Base-by-base conservation (phyloP, 1,140 invertebrate species). In the Brachionus sp. region DNA sequence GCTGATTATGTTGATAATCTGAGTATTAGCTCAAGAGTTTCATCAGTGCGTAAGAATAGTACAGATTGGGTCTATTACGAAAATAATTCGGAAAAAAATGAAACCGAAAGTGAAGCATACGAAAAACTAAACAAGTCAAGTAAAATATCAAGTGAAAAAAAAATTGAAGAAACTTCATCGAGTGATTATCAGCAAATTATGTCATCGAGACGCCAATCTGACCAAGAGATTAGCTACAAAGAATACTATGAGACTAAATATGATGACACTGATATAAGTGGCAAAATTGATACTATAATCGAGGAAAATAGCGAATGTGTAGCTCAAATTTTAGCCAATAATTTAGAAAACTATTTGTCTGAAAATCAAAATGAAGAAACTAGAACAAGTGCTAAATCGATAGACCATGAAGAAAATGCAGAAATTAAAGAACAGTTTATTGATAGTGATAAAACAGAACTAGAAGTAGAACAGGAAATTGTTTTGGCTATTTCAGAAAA, bases 101-200 rank as follows among this genome's bases (percentile, higher is more conserved):
- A 70, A n/a, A 70, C 29, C 3, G 66, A 70, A 19, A 70, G 66
- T 70, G 66, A 70, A 9, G 33, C 35, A 7, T 70, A 70, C n/a
- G 66, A 70, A 70, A 70, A 70, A 39, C 16, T 70, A 12, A n/a
- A 10, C 19, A 57, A 57, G 3, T 5, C 16, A 19, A 16, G 19
- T 23, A 57, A 57, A 57, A 57, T 57, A 7, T 25, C 19, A 57
- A 3, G 13, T 13, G 35, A 19, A 5, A 39, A 37, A 70, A 39
- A 70, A 12, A 9, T 39, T 2, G 29, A 16, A 16, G 66, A 70
- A 39, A 39, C 33, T 70, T 70, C 66, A 19, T 39, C 16, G 1
- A 70, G 35, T 19, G 66, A 70, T 39, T 70, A 70, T 70, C 66
- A 70, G 37, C 33, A 70, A 39, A 70, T 70, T 39, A 70, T 70